A percentile compares a stretch with the other conserved stretches of the same genome.
phyloP scores from a whole-genome alignment of 2,113 vertebrate species.

The Axis porcinus region DNA sequence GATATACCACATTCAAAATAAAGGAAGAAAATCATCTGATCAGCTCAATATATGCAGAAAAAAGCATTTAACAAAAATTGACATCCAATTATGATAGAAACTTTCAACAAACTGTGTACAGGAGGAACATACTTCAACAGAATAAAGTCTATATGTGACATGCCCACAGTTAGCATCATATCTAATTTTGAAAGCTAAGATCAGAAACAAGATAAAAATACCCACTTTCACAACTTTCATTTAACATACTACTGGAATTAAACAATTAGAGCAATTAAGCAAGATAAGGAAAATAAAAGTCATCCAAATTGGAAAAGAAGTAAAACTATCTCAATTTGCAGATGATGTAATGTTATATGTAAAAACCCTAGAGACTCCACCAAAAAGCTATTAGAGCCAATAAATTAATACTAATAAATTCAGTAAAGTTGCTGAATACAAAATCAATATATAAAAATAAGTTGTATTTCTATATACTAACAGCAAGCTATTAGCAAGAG shows the following conservation, averaged over 20 bases:
- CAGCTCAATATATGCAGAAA: background rate
- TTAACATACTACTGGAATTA: background rate
- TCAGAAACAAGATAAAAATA: background rate
- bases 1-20: background rate
- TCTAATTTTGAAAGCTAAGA: background rate
- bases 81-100: background rate
- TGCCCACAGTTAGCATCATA: background rate
- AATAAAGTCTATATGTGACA: background rate
- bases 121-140: background rate
- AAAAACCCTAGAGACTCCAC: background rate
- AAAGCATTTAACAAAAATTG: background rate
- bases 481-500: background rate
- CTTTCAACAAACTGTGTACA: background rate
- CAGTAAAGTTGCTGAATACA: background rate
- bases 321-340: background rate
- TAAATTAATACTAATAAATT: background rate
- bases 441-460: background rate
- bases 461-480: background rate
- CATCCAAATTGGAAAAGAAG: background rate
- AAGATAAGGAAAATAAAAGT: background rate
- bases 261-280: background rate
- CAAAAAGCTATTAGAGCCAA: background rate
- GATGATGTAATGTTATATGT: background rate
- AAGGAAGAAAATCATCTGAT: background rate
- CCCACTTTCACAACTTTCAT: background rate